Evolutionary conservation across 2,888 invertebrate species (phyloP).

Genomic region (Palloptera scutellata): DNA sequence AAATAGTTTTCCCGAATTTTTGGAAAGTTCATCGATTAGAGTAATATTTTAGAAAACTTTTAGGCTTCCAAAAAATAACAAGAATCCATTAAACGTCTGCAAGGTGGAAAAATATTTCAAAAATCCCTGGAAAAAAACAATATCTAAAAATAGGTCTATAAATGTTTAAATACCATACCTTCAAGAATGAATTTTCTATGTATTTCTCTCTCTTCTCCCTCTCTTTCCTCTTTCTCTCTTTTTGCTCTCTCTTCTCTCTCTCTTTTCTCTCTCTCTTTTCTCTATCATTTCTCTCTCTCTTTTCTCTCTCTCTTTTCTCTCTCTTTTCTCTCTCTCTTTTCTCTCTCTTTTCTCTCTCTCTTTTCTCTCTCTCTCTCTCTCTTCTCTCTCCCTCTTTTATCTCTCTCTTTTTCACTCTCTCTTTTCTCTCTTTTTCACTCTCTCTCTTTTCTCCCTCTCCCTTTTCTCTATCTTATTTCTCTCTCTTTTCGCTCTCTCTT

Average conservation of each 20-base stretch:
- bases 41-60: no score
- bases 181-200: no score
- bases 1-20: no score
- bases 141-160: no score
- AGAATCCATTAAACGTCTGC: no score
- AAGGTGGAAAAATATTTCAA: no score
- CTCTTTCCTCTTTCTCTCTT: background rate
- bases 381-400: background rate
- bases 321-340: background rate
- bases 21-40: no score
- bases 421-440: background rate
- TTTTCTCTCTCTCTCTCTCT: background rate
- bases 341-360: background rate
- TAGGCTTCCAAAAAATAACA: no score
- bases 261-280: background rate
- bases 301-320: background rate
- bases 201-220: background rate
- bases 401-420: background rate
- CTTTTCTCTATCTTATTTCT: background rate
- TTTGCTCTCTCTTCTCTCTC: background rate
- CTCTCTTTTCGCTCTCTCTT: background rate
- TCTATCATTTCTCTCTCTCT: background rate
- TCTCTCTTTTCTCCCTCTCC: background rate
- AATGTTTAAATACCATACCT: no score
- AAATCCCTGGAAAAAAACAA: no score